Evolutionary conservation across 2,888 invertebrate species (phyloP).

Genomic region (Itoplectis maculator): DNA sequence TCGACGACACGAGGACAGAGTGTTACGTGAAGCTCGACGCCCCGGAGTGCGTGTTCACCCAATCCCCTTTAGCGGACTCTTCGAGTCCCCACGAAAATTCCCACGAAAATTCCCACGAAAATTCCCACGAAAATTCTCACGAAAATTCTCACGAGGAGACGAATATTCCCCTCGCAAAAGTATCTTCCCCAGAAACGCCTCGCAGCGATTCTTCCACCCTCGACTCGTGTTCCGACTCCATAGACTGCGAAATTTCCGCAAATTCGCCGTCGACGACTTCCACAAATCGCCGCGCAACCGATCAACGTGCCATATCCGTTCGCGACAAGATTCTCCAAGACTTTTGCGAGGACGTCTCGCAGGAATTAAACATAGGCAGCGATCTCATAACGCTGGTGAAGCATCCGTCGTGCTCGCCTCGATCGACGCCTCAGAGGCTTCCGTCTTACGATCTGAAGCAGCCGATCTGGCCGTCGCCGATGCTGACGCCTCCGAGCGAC

Average conservation of each 20-base stretch:
- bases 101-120: constrained; percentile 73
- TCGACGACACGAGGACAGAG: constrained; percentile 78
- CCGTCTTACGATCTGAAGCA: constrained; percentile 79
- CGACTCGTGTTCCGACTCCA: constrained; percentile 72
- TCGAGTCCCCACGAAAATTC: constrained; percentile 71
- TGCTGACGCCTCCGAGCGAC: constrained; percentile 81
- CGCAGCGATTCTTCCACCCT: constrained; percentile 47
- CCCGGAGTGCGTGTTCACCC: constrained; percentile 74
- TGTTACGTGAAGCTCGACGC: constrained; percentile 78
- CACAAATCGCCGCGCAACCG: constrained; percentile 40
- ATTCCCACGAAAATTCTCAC: constrained; percentile 64
- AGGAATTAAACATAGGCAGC: constrained; percentile 82
- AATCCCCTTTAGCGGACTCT: constrained; percentile 79
- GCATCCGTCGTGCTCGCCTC: constrained; percentile 82
- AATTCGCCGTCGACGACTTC: constrained; percentile 15
- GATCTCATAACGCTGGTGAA: constrained; percentile 82
- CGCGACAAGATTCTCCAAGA: constrained; percentile 83
- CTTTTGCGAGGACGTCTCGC: constrained; percentile 82
- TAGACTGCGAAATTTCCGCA: constrained; percentile 72
- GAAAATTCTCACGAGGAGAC: constrained; percentile 77
- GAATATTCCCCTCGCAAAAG: constrained; percentile 74
- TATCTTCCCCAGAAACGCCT: constrained; percentile 68
- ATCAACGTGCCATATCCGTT: constrained; percentile 79
- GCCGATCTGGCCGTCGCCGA: constrained; percentile 77
- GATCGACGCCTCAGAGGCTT: constrained; percentile 82